Evolutionary conservation across 2,888 invertebrate species (phyloP).

Genomic region (Limnephilus rhombicus): DNA sequence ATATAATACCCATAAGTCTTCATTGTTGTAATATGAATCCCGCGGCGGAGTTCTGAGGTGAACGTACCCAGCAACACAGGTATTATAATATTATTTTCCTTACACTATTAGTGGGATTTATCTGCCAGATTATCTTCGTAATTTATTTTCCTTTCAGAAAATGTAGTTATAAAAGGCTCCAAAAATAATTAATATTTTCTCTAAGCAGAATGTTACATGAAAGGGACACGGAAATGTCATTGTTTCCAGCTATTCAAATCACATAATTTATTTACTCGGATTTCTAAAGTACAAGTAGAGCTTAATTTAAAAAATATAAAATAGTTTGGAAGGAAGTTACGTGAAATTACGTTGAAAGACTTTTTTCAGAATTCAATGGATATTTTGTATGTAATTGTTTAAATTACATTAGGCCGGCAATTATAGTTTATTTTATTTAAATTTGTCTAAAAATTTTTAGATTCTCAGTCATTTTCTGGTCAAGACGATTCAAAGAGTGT

Average conservation of each 20-base stretch:
- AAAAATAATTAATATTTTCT: background rate
- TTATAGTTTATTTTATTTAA: no score
- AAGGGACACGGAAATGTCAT: background rate
- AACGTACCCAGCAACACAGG: background rate
- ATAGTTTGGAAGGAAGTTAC: background rate
- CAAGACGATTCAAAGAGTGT: no score
- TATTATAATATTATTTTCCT: background rate
- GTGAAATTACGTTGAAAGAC: background rate
- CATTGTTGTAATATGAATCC: background rate
- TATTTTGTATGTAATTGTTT: background rate
- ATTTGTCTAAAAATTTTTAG: no score
- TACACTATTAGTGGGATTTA: background rate
- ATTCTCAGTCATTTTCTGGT: no score
- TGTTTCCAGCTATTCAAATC: background rate
- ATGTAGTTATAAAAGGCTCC: background rate
- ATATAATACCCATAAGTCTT: background rate
- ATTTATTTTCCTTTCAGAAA: background rate
- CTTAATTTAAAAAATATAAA: background rate
- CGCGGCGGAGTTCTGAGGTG: background rate
- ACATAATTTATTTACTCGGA: background rate
- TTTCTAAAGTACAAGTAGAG: background rate
- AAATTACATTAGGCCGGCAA: background rate
- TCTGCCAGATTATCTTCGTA: background rate
- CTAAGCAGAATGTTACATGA: background rate
- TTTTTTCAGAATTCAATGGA: background rate